These are phyloP conservation scores for Molanna angustata DNA, from an alignment of 2,888 invertebrate genomes.

Conservation along the genomic window DNA sequence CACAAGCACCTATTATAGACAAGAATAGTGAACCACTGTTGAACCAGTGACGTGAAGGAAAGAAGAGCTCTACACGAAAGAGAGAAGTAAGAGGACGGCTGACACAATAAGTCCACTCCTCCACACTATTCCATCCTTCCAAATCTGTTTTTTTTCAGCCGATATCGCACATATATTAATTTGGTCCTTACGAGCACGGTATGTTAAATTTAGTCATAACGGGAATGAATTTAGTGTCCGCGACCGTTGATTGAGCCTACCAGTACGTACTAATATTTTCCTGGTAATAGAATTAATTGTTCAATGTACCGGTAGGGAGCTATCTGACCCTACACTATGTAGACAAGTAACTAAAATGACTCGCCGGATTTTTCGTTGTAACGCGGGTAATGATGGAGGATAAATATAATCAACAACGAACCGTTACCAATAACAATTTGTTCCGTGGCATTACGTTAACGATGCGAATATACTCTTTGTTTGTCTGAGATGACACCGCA, in stretches of 20 bases:
- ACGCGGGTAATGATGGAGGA: conserved; percentile 32
- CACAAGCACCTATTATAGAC: too few species aligned
- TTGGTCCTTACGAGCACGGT: too few species aligned
- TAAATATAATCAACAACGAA: conserved; percentile 33
- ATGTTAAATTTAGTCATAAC: too few species aligned
- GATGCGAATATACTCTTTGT: conserved; percentile 29
- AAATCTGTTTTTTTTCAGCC: too few species aligned
- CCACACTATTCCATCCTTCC: too few species aligned
- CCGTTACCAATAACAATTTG: conserved; percentile 33
- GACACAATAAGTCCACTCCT: too few species aligned
- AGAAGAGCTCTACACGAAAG: too few species aligned
- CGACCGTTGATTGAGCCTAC: background rate
- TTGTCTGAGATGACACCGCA: conserved; percentile 7
- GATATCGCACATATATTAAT: too few species aligned
- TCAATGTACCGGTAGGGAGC: background rate
- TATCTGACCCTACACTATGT: conserved; percentile 3
- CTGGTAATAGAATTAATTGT: conserved; percentile 2
- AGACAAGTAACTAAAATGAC: conserved; percentile 22
- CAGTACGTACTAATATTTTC: background rate
- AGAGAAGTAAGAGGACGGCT: too few species aligned
- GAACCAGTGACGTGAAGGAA: too few species aligned
- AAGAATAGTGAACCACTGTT: too few species aligned
- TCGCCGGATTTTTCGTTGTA: conserved; percentile 31
- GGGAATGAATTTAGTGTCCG: too few species aligned
- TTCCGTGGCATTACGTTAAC: conserved; percentile 31